A percentile compares a stretch with the other conserved stretches of the same genome.
phyloP scores from a whole-genome alignment of 2,888 invertebrate species.

The Fissipunctia ypsillon region DNA sequence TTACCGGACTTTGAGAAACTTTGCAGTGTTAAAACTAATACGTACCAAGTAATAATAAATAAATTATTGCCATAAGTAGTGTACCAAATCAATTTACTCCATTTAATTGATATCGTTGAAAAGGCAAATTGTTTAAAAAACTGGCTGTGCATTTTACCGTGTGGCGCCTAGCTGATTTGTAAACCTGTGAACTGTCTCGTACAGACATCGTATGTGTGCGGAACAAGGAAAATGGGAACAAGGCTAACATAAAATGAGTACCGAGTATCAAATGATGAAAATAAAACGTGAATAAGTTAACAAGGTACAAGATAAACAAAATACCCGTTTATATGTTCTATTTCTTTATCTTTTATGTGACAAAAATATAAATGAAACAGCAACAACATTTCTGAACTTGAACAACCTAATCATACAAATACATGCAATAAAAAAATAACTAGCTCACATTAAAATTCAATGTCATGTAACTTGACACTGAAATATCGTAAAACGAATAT shows the following conservation, averaged over 20 bases:
- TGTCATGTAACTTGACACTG: slow-evolving; percentile 21
- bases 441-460: slow-evolving; percentile 20
- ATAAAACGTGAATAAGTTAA: slow-evolving; percentile 48
- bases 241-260: slow-evolving; percentile 47
- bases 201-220: slow-evolving; percentile 38
- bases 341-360: slow-evolving; percentile 19
- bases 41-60: neutral
- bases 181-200: slow-evolving; percentile 17
- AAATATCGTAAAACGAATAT: slow-evolving; percentile 46
- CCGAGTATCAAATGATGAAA: slow-evolving; percentile 52
- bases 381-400: slow-evolving; percentile 7
- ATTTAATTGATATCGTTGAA: slow-evolving; percentile 1
- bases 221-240: slow-evolving; percentile 66
- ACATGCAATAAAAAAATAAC: slow-evolving; percentile 31
- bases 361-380: slow-evolving; percentile 7
- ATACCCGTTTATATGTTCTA: slow-evolving; percentile 18
- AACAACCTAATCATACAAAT: slow-evolving; percentile 16
- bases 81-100: slow-evolving; percentile 3
- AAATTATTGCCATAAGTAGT: neutral
- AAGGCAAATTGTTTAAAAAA: slow-evolving; percentile 11
- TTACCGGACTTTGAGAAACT: slow-evolving; percentile 8
- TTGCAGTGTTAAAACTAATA: slow-evolving; percentile 1
- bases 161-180: slow-evolving; percentile 32
- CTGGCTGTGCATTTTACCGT: slow-evolving; percentile 2
- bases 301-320: slow-evolving; percentile 38